Base-by-base conservation (phyloP, 2,888 invertebrate species). In the Stomorhina lunata region DNA sequence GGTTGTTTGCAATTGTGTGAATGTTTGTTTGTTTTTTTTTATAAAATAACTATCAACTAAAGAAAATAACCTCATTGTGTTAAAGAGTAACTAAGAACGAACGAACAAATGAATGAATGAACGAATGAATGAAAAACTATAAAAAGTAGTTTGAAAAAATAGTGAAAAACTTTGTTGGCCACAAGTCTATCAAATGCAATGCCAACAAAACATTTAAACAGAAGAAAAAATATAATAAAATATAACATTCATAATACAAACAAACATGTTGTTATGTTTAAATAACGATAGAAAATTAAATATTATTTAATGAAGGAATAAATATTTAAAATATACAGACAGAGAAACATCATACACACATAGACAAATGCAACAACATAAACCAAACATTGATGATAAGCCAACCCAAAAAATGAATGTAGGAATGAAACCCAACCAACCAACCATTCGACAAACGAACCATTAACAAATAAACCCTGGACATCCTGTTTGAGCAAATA, bases 131-230 rank as follows among this genome's bases (percentile, higher is more conserved):
- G 17, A 57, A 73, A 63, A 34, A 50, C 12, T 25, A 55, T 34
- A 29, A 1, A 15, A 45, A 4, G 4, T 1, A 6, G 10, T 15
- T 20, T n/a, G 20, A 25, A 71, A 57, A 22, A 43, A 69, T n/a
- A n/a, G n/a, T n/a, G n/a, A 53, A 68, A 34, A 75, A 76, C 45
- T 71, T 76, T 79, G 43, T 65, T 79, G 82, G 82, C 82, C 71
- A 79, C 75, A 71, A 79, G 75, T 82, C 82, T 79, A 79, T 82
- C 82, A 82, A 75, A 79, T 71, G 82, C 71, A 76, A 57, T 71
- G 79, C 79, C 75, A 82, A 66, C 78, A 77, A 66, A 71, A 57
- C 68, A 81, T 72, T 68, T 40, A 65, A 75, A 45, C 57, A 77
- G 61, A 69, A 45, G 72, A 22, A 27, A 63, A 65, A 20, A 17